A percentile compares a stretch with the other conserved stretches of the same genome.
These are phyloP conservation scores for Struthidea cinerea DNA, from an alignment of 2,113 vertebrate species.

Conservation along the genomic window DNA sequence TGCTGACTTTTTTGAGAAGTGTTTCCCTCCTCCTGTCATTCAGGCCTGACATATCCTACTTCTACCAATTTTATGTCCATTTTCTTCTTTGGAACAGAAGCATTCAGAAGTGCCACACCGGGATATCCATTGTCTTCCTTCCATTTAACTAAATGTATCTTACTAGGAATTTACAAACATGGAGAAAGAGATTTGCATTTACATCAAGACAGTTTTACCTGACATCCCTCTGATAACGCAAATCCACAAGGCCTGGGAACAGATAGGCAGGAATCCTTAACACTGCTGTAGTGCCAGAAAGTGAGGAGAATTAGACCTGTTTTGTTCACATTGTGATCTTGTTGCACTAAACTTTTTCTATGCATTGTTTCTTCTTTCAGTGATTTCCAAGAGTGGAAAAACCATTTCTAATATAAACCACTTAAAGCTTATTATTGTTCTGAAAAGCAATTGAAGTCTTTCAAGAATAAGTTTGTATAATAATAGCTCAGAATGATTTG, in stretches of 20 bases:
- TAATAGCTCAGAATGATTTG: constrained; percentile 36
- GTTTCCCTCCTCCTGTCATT: neutral
- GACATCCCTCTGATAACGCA: neutral
- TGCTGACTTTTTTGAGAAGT: neutral
- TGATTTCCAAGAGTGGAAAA: neutral
- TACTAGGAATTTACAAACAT: neutral
- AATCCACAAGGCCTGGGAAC: neutral
- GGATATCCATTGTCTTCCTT: neutral
- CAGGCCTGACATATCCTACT: neutral
- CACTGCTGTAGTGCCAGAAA: fast-evolving
- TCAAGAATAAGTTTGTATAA: constrained; percentile 47
- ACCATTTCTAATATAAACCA: neutral
- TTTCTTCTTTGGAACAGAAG: neutral
- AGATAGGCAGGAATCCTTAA: neutral
- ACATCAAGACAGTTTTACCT: neutral
- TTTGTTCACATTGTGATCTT: neutral
- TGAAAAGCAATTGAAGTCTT: constrained; percentile 14
- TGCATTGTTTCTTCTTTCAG: neutral
- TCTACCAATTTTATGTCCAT: neutral
- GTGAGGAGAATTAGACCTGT: neutral
- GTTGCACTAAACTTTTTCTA: neutral
- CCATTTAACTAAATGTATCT: neutral
- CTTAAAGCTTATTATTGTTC: constrained; percentile 1
- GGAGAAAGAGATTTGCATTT: neutral
- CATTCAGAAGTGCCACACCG: neutral